Evolutionary conservation across 2,797 vertebrate species (phyloP), one percentile per base, ranked within the genome.

Genomic region (Sebastes steindachneri): DNA sequence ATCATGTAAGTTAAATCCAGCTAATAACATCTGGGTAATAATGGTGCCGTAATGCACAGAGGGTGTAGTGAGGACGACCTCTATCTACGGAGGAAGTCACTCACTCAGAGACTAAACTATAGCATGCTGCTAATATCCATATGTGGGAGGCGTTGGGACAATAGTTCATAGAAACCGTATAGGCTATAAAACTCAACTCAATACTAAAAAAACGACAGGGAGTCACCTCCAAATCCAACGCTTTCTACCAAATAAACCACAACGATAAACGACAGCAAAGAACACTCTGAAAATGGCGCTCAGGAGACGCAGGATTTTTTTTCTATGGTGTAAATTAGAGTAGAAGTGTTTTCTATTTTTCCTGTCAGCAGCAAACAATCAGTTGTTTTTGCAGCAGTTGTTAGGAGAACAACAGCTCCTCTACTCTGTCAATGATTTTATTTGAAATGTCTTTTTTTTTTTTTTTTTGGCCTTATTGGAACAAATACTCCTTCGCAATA

Each of bases 401-500:
- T 85, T 54, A 59, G 73, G 74, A 57, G 67, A 83, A 66, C 72
- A 85, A 73, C 74, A 45, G 78, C 79, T 53, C 23, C 85, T 60
- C 51, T 7, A 15, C 51, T 82, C 64, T 77, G 83, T 77, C 77
- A 29, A 12, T 1, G 37, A 37, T 28, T 74, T 48, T 11, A 28
- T 72, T 74, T 64, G 19, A 48, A 48, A 17, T 53, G 19, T 83
- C 19, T 59, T 51, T 65, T 55, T 63, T 78, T 79, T 5, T 5
- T 62, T 79, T 29, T 63, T 88, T 92, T 87, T 77, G 80, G 85
- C 87, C 89, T 94, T 93, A 90, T 75, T 74, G 83, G 84, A 87
- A 83, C 85, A 72, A 79, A 81, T 86, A 74, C 69, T 87, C 80
- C 82, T 89, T 86, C 65, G 95, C 94, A 96, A 95, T 95, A 96